phyloP scores from a whole-genome alignment of 2,113 vertebrate species.

The Acrocephalus arundinaceus region DNA sequence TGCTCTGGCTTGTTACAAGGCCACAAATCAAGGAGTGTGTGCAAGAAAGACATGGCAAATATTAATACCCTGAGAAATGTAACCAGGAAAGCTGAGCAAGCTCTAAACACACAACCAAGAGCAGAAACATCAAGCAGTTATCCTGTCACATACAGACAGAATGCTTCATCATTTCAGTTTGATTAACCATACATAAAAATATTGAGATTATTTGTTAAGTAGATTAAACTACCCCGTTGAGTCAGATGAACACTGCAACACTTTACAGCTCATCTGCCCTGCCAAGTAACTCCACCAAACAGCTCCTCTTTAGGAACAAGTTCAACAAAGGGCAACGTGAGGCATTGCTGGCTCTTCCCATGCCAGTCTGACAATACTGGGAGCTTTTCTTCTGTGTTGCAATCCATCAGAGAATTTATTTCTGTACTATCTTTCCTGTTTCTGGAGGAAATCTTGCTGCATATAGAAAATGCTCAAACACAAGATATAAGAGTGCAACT shows the following conservation, averaged over 20 bases:
- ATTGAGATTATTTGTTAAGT: neutral
- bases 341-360: neutral
- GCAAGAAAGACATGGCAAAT: neutral
- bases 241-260: neutral
- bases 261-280: neutral
- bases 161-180: neutral
- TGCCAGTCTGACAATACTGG: rapidly evolving
- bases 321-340: neutral
- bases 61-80: neutral
- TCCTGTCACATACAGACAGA: neutral
- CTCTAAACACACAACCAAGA: neutral
- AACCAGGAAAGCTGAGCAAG: neutral
- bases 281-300: neutral
- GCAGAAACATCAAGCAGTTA: neutral
- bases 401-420: neutral
- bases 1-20: neutral
- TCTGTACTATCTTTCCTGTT: neutral
- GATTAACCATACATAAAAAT: neutral
- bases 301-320: neutral
- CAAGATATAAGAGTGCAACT: neutral
- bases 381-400: neutral
- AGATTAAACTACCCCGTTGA: neutral
- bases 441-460: neutral
- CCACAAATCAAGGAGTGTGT: neutral
- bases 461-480: neutral